phyloP scores from a whole-genome alignment of 2,113 vertebrate species.

The Onychostruthus taczanowskii region DNA sequence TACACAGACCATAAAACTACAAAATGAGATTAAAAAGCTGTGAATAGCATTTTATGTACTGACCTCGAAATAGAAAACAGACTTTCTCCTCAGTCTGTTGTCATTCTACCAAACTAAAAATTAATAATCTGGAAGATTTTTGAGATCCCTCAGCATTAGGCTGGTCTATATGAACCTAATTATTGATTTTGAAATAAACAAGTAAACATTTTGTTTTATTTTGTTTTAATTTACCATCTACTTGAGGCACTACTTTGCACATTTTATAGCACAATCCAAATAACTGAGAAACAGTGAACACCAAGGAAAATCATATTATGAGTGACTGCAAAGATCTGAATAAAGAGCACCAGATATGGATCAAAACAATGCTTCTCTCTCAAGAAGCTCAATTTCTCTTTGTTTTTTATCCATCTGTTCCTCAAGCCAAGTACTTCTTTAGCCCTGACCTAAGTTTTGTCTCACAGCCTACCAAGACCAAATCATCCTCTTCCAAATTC shows the following conservation, averaged over 20 bases:
- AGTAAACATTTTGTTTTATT: neutral
- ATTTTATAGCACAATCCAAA: neutral
- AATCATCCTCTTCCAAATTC: neutral
- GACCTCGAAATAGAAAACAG: neutral
- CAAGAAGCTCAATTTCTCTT: neutral
- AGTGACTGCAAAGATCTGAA: neutral
- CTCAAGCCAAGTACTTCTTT: neutral
- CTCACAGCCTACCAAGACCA: neutral
- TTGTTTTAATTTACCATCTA: neutral
- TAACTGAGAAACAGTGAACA: neutral
- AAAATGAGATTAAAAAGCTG: constrained; percentile 21
- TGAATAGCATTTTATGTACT: constrained; percentile 31
- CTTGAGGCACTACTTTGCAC: neutral
- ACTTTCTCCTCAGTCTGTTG: neutral
- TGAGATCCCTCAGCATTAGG: neutral
- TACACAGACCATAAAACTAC: constrained; percentile 20
- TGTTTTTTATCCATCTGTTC: neutral
- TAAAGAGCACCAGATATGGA: neutral
- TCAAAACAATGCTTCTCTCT: neutral
- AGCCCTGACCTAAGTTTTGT: neutral
- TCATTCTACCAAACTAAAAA: neutral
- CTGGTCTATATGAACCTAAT: neutral
- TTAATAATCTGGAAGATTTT: neutral
- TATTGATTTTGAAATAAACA: neutral
- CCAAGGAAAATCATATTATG: neutral